Conservation (phyloP, 2,113 vertebrate genomes). For the Mormoops blainvillei region DNA sequence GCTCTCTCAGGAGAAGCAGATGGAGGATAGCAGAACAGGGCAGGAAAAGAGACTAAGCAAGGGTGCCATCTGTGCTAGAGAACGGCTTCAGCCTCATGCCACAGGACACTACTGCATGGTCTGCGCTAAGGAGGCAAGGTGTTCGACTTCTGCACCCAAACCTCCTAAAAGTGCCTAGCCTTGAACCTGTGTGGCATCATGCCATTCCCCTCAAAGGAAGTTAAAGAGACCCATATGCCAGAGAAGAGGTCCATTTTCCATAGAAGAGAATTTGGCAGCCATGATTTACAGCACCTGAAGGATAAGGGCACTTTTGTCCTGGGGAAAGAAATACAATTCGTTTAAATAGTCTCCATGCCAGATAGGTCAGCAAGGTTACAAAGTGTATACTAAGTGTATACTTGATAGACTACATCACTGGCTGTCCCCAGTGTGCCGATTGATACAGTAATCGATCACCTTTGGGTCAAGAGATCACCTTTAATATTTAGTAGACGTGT, state of each 20-base stretch:
- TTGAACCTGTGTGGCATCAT: not conserved
- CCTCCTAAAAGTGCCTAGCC: accelerated
- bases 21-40: not conserved
- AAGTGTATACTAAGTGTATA: not conserved
- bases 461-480: not conserved
- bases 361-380: not conserved
- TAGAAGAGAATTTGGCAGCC: not conserved
- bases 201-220: not conserved
- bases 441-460: not conserved
- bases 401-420: not conserved
- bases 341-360: not conserved
- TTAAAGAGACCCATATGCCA: not conserved
- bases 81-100: not conserved
- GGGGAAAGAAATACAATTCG: not conserved
- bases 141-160: accelerated
- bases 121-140: not conserved
- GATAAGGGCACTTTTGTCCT: not conserved
- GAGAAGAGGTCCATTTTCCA: not conserved
- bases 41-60: not conserved
- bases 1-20: not conserved
- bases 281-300: not conserved
- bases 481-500: not conserved
- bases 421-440: not conserved
- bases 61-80: not conserved
- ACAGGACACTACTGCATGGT: not conserved